phyloP scores from a whole-genome alignment of 2,888 invertebrate species.

The Zaprionus lineosus region DNA sequence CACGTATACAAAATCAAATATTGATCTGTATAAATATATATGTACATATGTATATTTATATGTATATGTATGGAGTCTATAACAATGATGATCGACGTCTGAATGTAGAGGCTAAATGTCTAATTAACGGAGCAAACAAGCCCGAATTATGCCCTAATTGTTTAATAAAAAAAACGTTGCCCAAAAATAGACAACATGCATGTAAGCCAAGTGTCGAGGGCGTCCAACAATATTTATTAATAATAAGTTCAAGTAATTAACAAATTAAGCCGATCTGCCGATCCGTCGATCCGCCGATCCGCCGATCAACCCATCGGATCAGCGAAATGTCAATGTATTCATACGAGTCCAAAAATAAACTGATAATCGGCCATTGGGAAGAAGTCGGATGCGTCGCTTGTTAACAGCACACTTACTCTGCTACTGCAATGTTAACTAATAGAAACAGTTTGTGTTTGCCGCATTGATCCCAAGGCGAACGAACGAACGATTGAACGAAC shows the following conservation, averaged over 20 bases:
- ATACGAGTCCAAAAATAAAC: too few relatives aligned
- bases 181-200: slow-evolving; percentile 45
- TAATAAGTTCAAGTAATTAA: too few relatives aligned
- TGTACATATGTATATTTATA: background rate
- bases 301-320: too few relatives aligned
- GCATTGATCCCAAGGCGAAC: background rate
- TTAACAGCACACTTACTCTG: slow-evolving; percentile 10
- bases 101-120: slow-evolving; percentile 11
- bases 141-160: slow-evolving; percentile 47
- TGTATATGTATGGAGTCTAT: background rate
- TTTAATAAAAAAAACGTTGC: slow-evolving; percentile 56
- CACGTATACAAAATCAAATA: slow-evolving; percentile 10
- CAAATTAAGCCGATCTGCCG: too few relatives aligned
- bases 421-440: slow-evolving; percentile 14
- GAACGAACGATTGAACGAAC: too few relatives aligned
- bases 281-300: too few relatives aligned
- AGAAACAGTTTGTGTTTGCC: background rate
- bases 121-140: slow-evolving; percentile 45
- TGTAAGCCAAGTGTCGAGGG: slow-evolving; percentile 41
- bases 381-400: background rate
- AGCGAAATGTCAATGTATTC: too few relatives aligned
- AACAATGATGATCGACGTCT: slow-evolving; percentile 31
- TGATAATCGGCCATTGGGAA: too few relatives aligned
- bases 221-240: slow-evolving; percentile 32
- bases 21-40: background rate